Conservation (phyloP, 2,797 vertebrate species). For the Sebastolobus altivelis region DNA sequence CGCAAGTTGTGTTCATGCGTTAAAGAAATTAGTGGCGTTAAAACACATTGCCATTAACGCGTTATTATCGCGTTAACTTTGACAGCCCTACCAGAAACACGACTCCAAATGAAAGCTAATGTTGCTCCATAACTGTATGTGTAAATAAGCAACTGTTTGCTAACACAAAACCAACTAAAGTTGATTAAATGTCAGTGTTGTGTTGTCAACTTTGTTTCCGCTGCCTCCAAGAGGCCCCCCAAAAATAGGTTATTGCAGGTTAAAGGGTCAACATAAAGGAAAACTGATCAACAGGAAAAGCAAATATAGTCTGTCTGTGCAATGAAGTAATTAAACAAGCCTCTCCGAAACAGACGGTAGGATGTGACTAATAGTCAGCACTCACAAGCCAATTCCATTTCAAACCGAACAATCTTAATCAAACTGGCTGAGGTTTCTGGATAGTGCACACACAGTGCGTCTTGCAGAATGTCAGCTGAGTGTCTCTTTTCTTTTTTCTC, state of each 20-base stretch:
- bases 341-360: constrained; percentile 6
- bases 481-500: constrained; percentile 23
- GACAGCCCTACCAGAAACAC: no score
- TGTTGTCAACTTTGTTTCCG: not conserved
- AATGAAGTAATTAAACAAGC: constrained; percentile 6
- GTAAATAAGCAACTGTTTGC: not conserved
- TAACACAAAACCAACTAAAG: not conserved
- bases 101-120: not conserved
- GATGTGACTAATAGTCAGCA: constrained; percentile 29
- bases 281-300: constrained; percentile 3
- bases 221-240: not conserved
- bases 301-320: not conserved
- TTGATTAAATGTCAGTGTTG: not conserved
- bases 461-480: not conserved
- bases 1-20: no score
- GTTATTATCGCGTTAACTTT: no score
- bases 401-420: constrained; percentile 20
- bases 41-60: no score
- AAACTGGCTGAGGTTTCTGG: not conserved
- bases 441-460: not conserved
- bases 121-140: not conserved
- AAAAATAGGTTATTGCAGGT: not conserved
- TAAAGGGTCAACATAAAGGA: not conserved
- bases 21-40: no score
- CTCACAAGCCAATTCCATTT: constrained; percentile 24